Conservation (phyloP, 2,113 vertebrate species). For the Haemorhous mexicanus region DNA sequence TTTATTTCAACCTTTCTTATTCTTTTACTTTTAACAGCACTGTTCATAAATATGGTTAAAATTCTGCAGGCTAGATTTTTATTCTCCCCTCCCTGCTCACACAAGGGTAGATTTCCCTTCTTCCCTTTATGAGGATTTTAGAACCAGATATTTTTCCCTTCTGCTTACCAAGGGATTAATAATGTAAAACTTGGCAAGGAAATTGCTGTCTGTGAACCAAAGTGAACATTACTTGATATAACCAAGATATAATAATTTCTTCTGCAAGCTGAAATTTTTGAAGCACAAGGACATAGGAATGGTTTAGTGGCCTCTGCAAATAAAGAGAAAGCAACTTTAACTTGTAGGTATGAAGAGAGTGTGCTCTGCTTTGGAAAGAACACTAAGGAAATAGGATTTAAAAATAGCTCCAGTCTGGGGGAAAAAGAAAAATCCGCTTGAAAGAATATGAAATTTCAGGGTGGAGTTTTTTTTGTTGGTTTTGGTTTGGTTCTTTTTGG, state of each 20-base stretch:
- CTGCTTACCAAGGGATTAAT: slow-evolving; percentile 63
- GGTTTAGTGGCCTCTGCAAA: neutral
- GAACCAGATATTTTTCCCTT: slow-evolving; percentile 56
- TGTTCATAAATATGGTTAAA: neutral
- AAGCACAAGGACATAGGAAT: neutral
- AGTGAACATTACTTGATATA: slow-evolving; percentile 50
- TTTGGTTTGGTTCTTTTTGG: neutral
- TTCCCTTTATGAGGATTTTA: slow-evolving; percentile 49
- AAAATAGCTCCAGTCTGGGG: neutral
- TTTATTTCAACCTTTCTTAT: neutral
- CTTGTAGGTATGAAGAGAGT: neutral
- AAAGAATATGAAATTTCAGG: slow-evolving; percentile 15
- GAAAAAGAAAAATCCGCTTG: neutral
- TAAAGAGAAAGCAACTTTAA: neutral
- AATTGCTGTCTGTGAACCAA: slow-evolving; percentile 38
- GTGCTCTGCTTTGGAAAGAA: neutral
- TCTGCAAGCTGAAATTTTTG: neutral
- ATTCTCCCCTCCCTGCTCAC: neutral
- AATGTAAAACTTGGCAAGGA: slow-evolving; percentile 60
- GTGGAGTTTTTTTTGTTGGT: neutral
- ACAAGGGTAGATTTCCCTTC: neutral
- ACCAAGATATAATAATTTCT: slow-evolving; percentile 48
- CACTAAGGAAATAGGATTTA: slow-evolving; percentile 18
- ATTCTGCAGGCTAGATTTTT: neutral
- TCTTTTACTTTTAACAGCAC: neutral